Percentiles rank a stretch among this genome's conserved stretches.
phyloP scores from a whole-genome alignment of 2,888 invertebrate genomes.

The Lasioglossum calceatum region DNA sequence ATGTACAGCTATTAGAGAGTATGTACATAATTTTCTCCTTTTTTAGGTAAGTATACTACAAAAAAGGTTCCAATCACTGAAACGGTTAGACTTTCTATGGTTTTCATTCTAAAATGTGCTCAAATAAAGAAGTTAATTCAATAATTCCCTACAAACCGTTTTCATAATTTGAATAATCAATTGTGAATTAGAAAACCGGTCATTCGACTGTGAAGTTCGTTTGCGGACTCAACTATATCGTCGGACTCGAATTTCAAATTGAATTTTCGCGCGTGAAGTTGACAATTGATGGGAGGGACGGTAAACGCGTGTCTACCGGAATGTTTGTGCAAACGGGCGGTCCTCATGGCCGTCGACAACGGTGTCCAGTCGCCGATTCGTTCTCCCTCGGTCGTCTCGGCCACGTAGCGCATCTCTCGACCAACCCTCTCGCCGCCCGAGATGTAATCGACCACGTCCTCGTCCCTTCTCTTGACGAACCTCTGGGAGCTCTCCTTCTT shows the following conservation, averaged over 20 bases:
- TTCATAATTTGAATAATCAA: neutral
- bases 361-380: conserved; percentile 85
- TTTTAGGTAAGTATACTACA: too few relatives aligned
- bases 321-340: conserved; percentile 76
- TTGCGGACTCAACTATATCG: too few relatives aligned
- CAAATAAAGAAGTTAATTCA: neutral
- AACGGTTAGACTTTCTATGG: too few relatives aligned
- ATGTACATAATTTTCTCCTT: too few relatives aligned
- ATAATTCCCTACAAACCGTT: neutral
- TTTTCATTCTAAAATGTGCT: neutral
- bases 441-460: conserved; percentile 93
- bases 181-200: neutral
- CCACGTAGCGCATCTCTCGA: conserved; percentile 92
- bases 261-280: neutral
- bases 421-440: conserved; percentile 92
- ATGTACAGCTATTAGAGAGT: too few relatives aligned
- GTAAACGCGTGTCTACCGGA: conserved; percentile 50
- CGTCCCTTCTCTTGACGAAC: conserved; percentile 90
- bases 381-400: conserved; percentile 93
- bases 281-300: too few relatives aligned
- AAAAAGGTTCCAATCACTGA: too few relatives aligned
- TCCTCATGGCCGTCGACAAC: conserved; percentile 77
- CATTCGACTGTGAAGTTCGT: too few relatives aligned
- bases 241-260: too few relatives aligned
- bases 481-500: conserved; percentile 86